These are phyloP conservation scores for Drosophila kuntzei DNA, from an alignment of 2,888 invertebrate species.

Conservation along the genomic window DNA sequence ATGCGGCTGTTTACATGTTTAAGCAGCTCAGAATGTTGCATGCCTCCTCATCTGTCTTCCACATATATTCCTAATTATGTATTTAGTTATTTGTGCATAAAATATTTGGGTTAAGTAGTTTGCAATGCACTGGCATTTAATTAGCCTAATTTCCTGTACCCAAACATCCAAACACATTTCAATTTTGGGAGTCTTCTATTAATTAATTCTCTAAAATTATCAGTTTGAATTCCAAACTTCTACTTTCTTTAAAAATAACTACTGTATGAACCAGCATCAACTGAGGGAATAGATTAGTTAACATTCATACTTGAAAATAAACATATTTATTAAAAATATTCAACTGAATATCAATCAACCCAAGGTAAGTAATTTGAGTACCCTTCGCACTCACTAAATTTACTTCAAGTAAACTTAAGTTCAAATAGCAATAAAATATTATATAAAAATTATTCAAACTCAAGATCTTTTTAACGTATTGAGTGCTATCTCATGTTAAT, in stretches of 20 bases:
- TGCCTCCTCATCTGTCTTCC: constrained; percentile 1
- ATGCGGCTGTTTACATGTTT: constrained; percentile 53
- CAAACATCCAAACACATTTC: constrained; percentile 12
- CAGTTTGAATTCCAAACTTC: no score
- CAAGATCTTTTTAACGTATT: constrained; percentile 18
- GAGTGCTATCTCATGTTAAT: constrained; percentile 30
- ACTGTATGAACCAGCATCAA: not conserved
- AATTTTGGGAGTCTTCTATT: not conserved
- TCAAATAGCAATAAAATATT: constrained; percentile 12
- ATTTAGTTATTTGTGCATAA: constrained; percentile 74
- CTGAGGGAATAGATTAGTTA: not conserved
- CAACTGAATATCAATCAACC: not conserved
- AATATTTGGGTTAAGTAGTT: constrained; percentile 47
- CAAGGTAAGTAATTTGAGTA: not conserved
- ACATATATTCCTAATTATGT: constrained; percentile 45
- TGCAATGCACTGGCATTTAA: constrained; percentile 49
- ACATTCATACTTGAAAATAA: no score
- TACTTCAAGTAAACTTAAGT: constrained; percentile 4
- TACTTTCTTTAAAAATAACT: not conserved
- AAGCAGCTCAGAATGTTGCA: constrained; percentile 48
- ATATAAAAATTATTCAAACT: constrained; percentile 15
- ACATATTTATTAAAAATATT: not conserved
- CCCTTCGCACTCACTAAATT: not conserved
- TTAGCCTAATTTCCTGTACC: constrained; percentile 54
- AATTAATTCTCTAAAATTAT: not conserved